A percentile compares a stretch with the other conserved stretches of the same genome.
Evolutionary conservation across 2,797 vertebrate species (phyloP).

Genomic region (Alexandromys oeconomus): DNA sequence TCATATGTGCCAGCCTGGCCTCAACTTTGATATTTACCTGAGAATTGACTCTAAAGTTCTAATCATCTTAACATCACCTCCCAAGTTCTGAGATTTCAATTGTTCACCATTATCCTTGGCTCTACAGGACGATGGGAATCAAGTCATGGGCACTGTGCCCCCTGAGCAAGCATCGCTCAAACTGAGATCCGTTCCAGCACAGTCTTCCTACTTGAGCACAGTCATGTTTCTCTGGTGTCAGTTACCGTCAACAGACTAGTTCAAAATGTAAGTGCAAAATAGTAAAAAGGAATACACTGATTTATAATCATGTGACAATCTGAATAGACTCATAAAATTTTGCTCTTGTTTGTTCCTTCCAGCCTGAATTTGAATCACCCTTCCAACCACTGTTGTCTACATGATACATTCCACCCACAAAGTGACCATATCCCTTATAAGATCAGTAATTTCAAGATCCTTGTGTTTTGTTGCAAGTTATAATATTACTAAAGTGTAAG

Average conservation of each 20-base stretch:
- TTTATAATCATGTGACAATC: background rate
- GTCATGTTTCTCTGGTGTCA: background rate
- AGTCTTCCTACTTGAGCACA: no score
- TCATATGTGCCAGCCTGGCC: background rate
- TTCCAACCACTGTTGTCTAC: background rate
- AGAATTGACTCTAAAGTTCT: background rate
- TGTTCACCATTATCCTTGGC: background rate
- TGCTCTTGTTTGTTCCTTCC: background rate
- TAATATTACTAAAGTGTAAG: background rate
- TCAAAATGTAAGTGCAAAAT: background rate
- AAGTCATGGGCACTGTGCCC: no score
- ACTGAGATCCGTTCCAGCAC: background rate
- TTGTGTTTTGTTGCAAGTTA: background rate
- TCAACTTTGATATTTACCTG: background rate
- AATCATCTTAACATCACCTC: background rate
- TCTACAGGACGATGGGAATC: background rate
- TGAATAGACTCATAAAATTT: background rate
- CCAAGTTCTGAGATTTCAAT: background rate
- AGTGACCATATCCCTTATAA: fast-evolving
- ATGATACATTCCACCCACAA: background rate
- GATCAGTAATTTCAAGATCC: background rate
- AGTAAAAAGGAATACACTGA: background rate
- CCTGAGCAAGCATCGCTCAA: background rate
- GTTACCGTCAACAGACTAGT: background rate
- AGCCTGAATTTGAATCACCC: background rate